Evolutionary conservation across 2,888 invertebrate genomes (phyloP).

Genomic region (Leptopilina myrica): DNA sequence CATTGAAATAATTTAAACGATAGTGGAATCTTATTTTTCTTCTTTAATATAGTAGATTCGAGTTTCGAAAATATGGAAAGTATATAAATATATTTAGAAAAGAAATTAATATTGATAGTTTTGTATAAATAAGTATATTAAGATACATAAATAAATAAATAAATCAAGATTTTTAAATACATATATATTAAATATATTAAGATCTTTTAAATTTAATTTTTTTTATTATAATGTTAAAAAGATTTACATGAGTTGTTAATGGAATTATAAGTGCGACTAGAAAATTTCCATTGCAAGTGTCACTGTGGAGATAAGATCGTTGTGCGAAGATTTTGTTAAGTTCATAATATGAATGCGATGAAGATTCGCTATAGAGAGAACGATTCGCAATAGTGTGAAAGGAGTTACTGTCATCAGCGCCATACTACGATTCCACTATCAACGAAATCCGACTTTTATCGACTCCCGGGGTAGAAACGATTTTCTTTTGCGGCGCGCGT

Average conservation of each 20-base stretch:
- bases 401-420: constrained; percentile 33
- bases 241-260: no score
- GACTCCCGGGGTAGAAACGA: constrained; percentile 27
- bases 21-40: no score
- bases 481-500: constrained; percentile 32
- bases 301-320: constrained; percentile 22
- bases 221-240: no score
- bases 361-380: constrained; percentile 13
- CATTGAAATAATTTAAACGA: background rate
- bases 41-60: no score
- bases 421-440: constrained; percentile 33
- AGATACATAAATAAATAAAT: no score
- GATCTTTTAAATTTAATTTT: no score
- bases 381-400: constrained; percentile 16
- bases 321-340: constrained; percentile 34
- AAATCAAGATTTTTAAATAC: no score
- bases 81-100: no score
- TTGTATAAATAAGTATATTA: no score
- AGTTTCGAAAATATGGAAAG: no score
- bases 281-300: constrained; percentile 27
- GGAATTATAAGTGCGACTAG: background rate
- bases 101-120: no score
- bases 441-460: constrained; percentile 38
- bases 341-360: constrained; percentile 31
- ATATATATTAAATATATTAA: no score